phyloP scores from a whole-genome alignment of 2,888 invertebrate species.

The Petrolisthes manimaculis region DNA sequence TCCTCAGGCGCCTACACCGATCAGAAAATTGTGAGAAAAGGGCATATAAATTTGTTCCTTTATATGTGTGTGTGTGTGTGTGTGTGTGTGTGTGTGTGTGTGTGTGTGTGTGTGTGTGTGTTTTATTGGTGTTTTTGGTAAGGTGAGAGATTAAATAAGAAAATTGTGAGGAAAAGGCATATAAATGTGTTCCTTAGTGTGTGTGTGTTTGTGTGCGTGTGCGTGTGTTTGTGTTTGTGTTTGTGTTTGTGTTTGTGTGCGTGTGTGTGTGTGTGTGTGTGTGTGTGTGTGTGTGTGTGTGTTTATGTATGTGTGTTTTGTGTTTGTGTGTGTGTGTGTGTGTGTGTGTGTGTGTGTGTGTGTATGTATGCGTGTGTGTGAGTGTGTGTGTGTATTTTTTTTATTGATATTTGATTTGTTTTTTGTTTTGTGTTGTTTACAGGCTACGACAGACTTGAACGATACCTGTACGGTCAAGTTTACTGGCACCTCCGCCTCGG shows the following conservation, averaged over 20 bases:
- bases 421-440: constrained; percentile 60
- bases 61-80: not conserved
- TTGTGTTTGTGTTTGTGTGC: too few species aligned
- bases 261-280: too few species aligned
- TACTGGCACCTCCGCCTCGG: constrained; percentile 94
- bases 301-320: not conserved
- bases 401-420: not conserved
- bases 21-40: constrained; percentile 86
- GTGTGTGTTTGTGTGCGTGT: not conserved
- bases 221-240: too few species aligned
- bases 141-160: too few species aligned
- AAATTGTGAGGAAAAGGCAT: too few species aligned
- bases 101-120: not conserved
- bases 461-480: constrained; percentile 88
- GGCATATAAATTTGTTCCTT: not conserved
- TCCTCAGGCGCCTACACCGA: constrained; percentile 87
- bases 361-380: too few species aligned
- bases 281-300: too few species aligned
- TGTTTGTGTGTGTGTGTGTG: not conserved
- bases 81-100: not conserved
- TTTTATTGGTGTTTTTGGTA: too few species aligned
- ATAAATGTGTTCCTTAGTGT: too few species aligned
- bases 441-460: constrained; percentile 89
- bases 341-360: too few species aligned
- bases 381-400: not conserved